Evolutionary conservation across 2,888 invertebrate species (phyloP).

Genomic region (Entomobrya multifasciata): DNA sequence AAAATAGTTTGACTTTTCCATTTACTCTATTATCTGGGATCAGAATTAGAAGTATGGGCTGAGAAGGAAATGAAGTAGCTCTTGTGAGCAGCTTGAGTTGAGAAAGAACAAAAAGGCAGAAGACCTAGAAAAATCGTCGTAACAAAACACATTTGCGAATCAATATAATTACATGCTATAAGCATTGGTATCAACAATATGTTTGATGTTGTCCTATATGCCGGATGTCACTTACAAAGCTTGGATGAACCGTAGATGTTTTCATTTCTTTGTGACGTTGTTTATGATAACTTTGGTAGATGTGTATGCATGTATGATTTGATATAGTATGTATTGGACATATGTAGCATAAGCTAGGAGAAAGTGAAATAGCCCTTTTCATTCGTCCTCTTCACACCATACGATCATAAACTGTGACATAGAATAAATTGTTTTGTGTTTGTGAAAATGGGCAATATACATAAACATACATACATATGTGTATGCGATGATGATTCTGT

Average conservation of each 20-base stretch:
- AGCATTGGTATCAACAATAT: background rate
- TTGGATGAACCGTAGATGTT: too few species aligned
- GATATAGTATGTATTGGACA: too few species aligned
- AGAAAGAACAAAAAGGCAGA: background rate
- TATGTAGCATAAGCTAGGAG: too few species aligned
- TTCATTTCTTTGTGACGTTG: background rate
- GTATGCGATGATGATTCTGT: too few species aligned
- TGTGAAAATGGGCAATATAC: too few species aligned
- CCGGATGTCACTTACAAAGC: too few species aligned
- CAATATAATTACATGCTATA: background rate
- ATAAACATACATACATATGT: too few species aligned
- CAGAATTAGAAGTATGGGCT: conserved; percentile 39
- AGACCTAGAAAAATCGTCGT: too few species aligned
- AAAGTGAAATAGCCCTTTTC: too few species aligned
- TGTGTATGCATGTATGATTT: background rate
- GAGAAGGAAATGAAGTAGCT: background rate
- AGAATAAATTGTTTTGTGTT: too few species aligned
- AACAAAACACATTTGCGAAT: background rate
- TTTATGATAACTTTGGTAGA: background rate
- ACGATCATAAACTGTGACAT: too few species aligned
- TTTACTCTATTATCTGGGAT: conserved; percentile 53
- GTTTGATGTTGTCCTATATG: background rate
- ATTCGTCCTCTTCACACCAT: too few species aligned
- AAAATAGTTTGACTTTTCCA: conserved; percentile 55
- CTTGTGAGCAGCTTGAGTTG: background rate